These are phyloP conservation scores for Lottia gigantea DNA, from an alignment of 2,888 invertebrate species.

Conservation along the genomic window DNA sequence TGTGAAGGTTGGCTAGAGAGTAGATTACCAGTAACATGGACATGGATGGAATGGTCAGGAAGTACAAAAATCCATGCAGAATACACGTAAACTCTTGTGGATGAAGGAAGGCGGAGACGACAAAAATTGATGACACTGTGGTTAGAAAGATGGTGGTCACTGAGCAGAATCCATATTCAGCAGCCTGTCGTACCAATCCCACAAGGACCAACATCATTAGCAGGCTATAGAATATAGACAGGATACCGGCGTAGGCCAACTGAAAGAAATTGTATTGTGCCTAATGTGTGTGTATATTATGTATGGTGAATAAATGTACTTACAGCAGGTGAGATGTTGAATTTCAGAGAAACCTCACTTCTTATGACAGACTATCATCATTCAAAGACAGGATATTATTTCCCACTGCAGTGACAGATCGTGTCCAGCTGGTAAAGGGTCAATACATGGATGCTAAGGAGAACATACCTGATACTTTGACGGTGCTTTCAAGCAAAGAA, in stretches of 20 bases:
- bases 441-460: too few relatives aligned
- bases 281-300: too few relatives aligned
- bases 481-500: slow-evolving; percentile 48
- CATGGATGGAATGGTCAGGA: slow-evolving; percentile 93
- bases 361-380: background rate
- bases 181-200: slow-evolving; percentile 95
- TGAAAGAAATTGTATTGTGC: slow-evolving; percentile 67
- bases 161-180: slow-evolving; percentile 90
- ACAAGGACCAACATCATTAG: slow-evolving; percentile 99
- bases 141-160: slow-evolving; percentile 98
- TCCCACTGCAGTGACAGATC: too few relatives aligned
- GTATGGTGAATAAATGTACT: too few relatives aligned
- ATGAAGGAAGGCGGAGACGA: slow-evolving; percentile 96
- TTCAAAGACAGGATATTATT: too few relatives aligned
- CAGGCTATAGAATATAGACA: slow-evolving; percentile 93
- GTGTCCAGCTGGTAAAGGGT: too few relatives aligned
- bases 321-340: background rate
- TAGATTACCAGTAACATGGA: slow-evolving; percentile 92
- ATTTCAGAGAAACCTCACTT: background rate
- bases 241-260: slow-evolving; percentile 91
- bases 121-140: slow-evolving; percentile 88
- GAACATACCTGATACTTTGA: slow-evolving; percentile 75
- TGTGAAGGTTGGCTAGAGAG: slow-evolving; percentile 91
- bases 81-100: slow-evolving; percentile 80
- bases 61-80: slow-evolving; percentile 80